These are phyloP conservation scores for Siniperca chuatsi DNA, from an alignment of 2,113 vertebrate genomes.

Conservation along the genomic window DNA sequence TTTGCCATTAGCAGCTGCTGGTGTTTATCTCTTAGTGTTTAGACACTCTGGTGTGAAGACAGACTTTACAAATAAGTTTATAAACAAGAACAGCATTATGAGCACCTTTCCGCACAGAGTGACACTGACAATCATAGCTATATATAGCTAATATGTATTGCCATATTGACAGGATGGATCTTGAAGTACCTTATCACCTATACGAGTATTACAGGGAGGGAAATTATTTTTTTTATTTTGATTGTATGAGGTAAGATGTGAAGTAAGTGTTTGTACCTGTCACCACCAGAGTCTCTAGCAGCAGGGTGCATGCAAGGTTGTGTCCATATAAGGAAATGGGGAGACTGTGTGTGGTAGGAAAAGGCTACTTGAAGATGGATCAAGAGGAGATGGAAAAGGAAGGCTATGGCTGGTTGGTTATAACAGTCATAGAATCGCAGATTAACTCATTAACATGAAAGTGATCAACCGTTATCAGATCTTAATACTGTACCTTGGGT, in stretches of 20 bases:
- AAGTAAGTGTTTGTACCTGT: slow-evolving; percentile 29
- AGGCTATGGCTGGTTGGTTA: slow-evolving; percentile 17
- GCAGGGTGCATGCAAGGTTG: not conserved
- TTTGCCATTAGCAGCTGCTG: not conserved
- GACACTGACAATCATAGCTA: not conserved
- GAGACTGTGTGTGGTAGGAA: not conserved
- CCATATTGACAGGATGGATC: not conserved
- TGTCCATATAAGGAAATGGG: slow-evolving; percentile 55
- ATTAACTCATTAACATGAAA: not conserved
- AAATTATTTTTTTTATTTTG: not conserved
- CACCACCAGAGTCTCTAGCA: slow-evolving; percentile 14
- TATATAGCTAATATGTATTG: not conserved
- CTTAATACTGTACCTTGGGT: not conserved
- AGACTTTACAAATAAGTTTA: not conserved
- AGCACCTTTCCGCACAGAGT: not conserved
- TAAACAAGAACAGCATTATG: not conserved
- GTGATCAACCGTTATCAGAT: not conserved
- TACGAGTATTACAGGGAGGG: not conserved
- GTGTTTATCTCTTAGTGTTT: not conserved
- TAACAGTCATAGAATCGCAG: slow-evolving; percentile 27
- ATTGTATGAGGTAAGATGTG: not conserved
- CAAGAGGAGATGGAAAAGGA: slow-evolving; percentile 26
- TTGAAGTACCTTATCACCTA: not conserved
- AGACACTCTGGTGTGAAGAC: not conserved
- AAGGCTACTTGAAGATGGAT: slow-evolving; percentile 18